A percentile compares a stretch with the other conserved stretches of the same genome.
These are phyloP conservation scores for Hoplodrina blanda DNA, from an alignment of 2,888 invertebrate genomes.

Conservation along the genomic window DNA sequence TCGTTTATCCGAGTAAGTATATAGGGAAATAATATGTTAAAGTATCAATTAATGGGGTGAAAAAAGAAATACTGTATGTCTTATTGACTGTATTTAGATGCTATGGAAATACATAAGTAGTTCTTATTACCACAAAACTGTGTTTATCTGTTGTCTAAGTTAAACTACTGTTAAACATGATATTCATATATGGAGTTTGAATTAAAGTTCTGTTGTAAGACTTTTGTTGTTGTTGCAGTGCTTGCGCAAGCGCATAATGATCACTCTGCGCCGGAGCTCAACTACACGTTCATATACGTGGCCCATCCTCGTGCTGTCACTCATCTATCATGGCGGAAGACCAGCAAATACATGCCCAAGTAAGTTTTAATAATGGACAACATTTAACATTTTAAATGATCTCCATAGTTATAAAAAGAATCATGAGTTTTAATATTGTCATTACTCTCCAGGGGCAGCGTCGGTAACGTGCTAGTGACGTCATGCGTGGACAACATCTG, in stretches of 20 bases:
- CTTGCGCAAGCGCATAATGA: constrained; percentile 94
- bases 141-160: too few species aligned
- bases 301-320: constrained; percentile 99
- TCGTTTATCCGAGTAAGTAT: neutral
- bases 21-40: neutral
- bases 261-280: constrained; percentile 92
- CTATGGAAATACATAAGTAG: neutral
- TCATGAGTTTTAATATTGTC: neutral
- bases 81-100: neutral
- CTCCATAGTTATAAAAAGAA: too few species aligned
- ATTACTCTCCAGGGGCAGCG: constrained; percentile 93
- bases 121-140: too few species aligned
- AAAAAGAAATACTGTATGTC: too few species aligned
- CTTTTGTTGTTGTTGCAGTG: too few species aligned
- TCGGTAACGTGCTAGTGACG: constrained; percentile 99
- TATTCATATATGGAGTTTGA: too few species aligned
- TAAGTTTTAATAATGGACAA: constrained; percentile 77
- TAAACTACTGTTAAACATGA: too few species aligned
- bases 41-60: too few species aligned
- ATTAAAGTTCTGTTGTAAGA: too few species aligned
- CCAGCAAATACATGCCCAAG: constrained; percentile 99
- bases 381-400: too few species aligned
- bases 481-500: constrained; percentile 99
- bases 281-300: constrained; percentile 98
- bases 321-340: constrained; percentile 99